Base-by-base conservation (phyloP, 2,113 vertebrate species). In the Hyla sarda region DNA sequence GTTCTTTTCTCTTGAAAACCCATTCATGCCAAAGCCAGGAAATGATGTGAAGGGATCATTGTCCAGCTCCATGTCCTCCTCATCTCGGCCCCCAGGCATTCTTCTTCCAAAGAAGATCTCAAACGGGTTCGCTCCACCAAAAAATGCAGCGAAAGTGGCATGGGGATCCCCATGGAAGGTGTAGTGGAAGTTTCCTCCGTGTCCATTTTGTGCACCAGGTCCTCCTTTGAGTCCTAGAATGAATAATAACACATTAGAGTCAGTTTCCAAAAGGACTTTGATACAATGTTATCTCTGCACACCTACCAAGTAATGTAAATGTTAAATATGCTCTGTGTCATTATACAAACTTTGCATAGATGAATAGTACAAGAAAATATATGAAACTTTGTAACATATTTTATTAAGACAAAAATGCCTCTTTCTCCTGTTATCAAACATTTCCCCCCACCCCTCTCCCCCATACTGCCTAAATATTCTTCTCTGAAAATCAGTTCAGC, bases 141-240 rank as follows among this genome's bases (percentile, higher is more conserved):
- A 99, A 92, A 99, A 99, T 37, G 98, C 97, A 89, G 96, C 96
- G 82, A 99, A 99, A 2, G 98, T 99, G 79, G 98, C 98, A 48
- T 99, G 98, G 32, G 98, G 98, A 87, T 99, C 98, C 0, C 98
- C 98, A 0, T 99, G 98, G 92, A 99, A 99, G 30, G 97, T 97
- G 90, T 99, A 99, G 52, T 96, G 96, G 92, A 97, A 99, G 86
- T 94, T 97, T 84, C 94, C 96, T 60, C 96, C 96, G 82, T 97
- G 98, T 30, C 97, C 97, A 23, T 99, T 97, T 13, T 91, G 89
- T 16, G 96, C 94, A 47, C 96, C 97, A 87, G 93, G 95, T 92
- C 98, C 97, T 92, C 97, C 97, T 92, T 99, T 99, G 50, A 99
- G 93, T 52, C 98, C 98, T 99, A 89, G 73, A 25, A 4, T 37